Conservation (phyloP, 2,113 vertebrate species). For the Microcebus tavaratra region DNA sequence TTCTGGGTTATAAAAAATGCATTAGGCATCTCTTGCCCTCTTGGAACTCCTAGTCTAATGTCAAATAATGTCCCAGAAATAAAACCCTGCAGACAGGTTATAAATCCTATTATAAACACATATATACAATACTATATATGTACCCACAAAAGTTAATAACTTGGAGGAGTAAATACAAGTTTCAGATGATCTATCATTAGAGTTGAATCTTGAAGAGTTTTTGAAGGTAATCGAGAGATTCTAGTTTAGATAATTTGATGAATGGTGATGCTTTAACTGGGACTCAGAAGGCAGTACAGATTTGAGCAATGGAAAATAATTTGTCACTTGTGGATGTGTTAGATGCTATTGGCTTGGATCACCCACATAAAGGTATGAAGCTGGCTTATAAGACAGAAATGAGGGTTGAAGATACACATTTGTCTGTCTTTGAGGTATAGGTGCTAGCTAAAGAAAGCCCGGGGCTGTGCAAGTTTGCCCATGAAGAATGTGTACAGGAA, state of each 20-base stretch:
- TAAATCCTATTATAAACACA: neutral
- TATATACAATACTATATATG: neutral
- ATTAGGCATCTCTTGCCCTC: neutral
- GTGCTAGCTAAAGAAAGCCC: neutral
- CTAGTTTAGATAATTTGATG: neutral
- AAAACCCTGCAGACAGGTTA: neutral
- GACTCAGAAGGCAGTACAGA: neutral
- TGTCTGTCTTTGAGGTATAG: neutral
- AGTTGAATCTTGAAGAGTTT: slow-evolving; percentile 19
- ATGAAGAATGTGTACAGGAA: neutral
- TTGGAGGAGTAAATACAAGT: neutral
- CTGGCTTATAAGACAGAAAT: neutral
- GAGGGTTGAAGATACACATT: neutral
- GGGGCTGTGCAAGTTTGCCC: neutral
- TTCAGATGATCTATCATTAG: neutral
- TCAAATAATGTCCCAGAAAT: neutral
- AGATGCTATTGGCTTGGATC: neutral
- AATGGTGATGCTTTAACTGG: neutral
- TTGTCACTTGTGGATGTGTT: neutral
- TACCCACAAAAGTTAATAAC: neutral
- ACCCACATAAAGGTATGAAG: neutral
- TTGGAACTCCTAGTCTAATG: neutral
- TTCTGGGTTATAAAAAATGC: slow-evolving; percentile 21
- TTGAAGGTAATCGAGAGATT: neutral
- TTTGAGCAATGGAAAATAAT: neutral